Evolutionary conservation across 2,113 vertebrate genomes (phyloP).

Genomic region (Deroptyus accipitrinus): DNA sequence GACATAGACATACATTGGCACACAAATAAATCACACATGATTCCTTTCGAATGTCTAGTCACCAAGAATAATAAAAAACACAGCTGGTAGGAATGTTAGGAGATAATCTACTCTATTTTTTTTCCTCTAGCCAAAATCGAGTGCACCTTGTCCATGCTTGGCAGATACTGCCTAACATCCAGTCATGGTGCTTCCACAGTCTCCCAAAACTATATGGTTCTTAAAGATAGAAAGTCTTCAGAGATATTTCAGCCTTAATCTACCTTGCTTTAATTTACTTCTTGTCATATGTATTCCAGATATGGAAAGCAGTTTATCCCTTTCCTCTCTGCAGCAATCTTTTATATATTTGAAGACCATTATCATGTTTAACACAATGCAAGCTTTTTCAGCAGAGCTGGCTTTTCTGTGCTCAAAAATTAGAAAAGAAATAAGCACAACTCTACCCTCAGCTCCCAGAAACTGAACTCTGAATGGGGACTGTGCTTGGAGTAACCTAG

Average conservation of each 20-base stretch:
- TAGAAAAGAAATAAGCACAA: not conserved
- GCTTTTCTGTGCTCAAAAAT: not conserved
- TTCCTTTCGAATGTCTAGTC: constrained; percentile 10
- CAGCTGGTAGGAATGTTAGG: not conserved
- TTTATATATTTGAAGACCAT: not conserved
- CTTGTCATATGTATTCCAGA: not conserved
- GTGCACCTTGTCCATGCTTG: not conserved
- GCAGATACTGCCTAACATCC: not conserved
- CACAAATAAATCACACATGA: constrained; percentile 49
- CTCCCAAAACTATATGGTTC: not conserved
- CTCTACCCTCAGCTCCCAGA: not conserved
- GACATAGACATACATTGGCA: not conserved
- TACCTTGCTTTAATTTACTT: constrained; percentile 15
- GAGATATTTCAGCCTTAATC: not conserved
- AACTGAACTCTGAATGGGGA: not conserved
- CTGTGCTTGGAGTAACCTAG: not conserved
- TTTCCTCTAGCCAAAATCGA: constrained; percentile 31
- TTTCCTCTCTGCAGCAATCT: not conserved
- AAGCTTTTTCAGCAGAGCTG: not conserved
- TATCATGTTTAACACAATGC: not conserved
- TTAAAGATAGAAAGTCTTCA: not conserved
- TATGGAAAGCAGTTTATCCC: not conserved
- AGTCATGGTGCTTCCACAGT: not conserved
- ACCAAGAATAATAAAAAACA: constrained; percentile 30
- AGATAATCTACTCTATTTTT: constrained; percentile 39